Evolutionary conservation across 1,140 invertebrate genomes (phyloP).

Genomic region (Cotesia vestalis): DNA sequence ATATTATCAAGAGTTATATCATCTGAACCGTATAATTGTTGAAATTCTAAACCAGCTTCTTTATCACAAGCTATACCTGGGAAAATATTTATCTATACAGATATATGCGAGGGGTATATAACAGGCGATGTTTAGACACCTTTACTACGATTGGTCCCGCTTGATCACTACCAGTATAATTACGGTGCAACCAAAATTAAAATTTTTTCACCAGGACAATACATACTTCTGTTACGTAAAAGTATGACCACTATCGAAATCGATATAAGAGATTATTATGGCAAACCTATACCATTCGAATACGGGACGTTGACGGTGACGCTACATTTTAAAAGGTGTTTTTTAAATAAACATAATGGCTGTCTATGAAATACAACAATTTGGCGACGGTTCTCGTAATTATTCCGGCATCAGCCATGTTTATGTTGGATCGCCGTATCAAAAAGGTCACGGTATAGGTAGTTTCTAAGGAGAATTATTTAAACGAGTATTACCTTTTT

Average conservation of each 20-base stretch:
- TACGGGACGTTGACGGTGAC: conserved; percentile 40
- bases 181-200: conserved; percentile 27
- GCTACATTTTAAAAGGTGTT: conserved; percentile 39
- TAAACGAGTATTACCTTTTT: conserved; percentile 35
- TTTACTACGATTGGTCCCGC: conserved; percentile 37
- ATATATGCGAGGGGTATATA: too few species aligned
- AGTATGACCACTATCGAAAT: conserved; percentile 37
- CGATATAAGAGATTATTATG: conserved; percentile 39
- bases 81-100: too few species aligned
- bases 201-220: conserved; percentile 32
- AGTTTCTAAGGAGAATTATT: conserved; percentile 42
- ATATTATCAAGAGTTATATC: too few species aligned
- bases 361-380: conserved; percentile 32
- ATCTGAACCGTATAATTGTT: too few species aligned
- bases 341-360: conserved; percentile 6
- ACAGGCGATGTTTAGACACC: conserved; percentile 27
- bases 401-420: too few species aligned
- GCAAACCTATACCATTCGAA: conserved; percentile 41
- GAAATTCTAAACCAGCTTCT: too few species aligned
- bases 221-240: conserved; percentile 33
- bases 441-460: conserved; percentile 43
- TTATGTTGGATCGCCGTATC: too few species aligned
- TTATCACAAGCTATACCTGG: too few species aligned
- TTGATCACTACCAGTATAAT: conserved; percentile 6
- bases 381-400: too few species aligned